Percentiles rank a stretch among this genome's conserved stretches.
Conservation (phyloP, 2,113 vertebrate species). For the Oreamnos americanus region DNA sequence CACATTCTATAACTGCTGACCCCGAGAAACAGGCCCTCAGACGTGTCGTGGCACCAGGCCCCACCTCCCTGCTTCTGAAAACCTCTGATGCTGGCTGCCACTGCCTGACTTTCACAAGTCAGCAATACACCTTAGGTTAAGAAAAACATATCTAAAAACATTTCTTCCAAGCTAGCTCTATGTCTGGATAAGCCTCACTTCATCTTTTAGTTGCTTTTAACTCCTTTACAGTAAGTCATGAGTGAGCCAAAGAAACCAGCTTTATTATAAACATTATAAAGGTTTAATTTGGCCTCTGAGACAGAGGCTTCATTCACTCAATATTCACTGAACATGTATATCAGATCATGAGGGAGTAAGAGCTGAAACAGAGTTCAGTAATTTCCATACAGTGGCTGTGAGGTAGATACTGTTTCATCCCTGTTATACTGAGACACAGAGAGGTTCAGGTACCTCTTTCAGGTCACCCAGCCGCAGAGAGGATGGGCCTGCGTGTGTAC, state of each 20-base stretch:
- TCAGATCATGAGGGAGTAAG: background rate
- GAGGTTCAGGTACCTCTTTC: background rate
- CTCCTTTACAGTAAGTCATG: background rate
- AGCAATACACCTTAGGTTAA: background rate
- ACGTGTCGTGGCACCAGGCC: background rate
- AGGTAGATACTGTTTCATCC: background rate
- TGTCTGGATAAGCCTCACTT: background rate
- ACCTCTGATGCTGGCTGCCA: background rate
- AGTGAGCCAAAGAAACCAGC: background rate
- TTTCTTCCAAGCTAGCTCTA: background rate
- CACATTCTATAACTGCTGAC: background rate
- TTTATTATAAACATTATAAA: slow-evolving; percentile 39
- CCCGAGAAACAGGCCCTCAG: slow-evolving; percentile 16
- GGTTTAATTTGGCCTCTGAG: slow-evolving; percentile 2
- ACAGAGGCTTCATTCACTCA: background rate
- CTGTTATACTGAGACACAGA: background rate
- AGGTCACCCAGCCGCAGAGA: background rate
- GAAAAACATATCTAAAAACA: background rate
- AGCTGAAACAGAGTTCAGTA: background rate
- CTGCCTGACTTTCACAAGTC: background rate
- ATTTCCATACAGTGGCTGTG: background rate
- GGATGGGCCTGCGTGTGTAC: background rate
- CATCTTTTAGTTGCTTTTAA: slow-evolving; percentile 1
- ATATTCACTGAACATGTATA: background rate
- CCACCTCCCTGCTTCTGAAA: background rate